Conservation (phyloP, 2,888 invertebrate species). For the Lucinisca nassula region DNA sequence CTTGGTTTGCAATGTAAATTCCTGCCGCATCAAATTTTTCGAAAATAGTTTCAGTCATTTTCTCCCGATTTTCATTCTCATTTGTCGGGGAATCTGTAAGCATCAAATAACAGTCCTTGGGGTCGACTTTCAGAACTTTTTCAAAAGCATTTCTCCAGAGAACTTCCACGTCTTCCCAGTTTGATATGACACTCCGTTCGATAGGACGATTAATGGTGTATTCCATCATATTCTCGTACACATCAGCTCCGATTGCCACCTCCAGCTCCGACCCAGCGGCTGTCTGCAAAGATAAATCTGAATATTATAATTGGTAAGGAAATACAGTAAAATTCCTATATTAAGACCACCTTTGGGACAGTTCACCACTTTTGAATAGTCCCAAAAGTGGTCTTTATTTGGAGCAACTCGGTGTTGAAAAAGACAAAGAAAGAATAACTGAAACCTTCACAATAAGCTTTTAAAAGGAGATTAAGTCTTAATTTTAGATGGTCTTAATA, state of each 20-base stretch:
- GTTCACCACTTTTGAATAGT: no score
- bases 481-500: no score
- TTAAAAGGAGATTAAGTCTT: no score
- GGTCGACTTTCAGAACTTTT: not conserved
- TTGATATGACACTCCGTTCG: not conserved
- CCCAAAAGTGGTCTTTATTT: no score
- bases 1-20: slow-evolving; percentile 7
- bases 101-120: not conserved
- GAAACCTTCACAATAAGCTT: no score
- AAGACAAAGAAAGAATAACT: no score
- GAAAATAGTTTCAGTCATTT: not conserved
- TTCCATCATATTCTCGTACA: not conserved
- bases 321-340: no score
- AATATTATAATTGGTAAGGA: no score
- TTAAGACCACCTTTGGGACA: no score
- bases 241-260: not conserved
- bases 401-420: no score
- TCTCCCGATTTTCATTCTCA: not conserved
- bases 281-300: not conserved
- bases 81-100: slow-evolving; percentile 8
- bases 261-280: not conserved
- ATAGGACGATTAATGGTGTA: not conserved
- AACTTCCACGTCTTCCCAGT: not conserved
- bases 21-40: not conserved
- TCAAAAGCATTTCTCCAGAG: not conserved